These are phyloP conservation scores for Torymus auratus DNA, from an alignment of 2,888 invertebrate genomes.

Conservation along the genomic window DNA sequence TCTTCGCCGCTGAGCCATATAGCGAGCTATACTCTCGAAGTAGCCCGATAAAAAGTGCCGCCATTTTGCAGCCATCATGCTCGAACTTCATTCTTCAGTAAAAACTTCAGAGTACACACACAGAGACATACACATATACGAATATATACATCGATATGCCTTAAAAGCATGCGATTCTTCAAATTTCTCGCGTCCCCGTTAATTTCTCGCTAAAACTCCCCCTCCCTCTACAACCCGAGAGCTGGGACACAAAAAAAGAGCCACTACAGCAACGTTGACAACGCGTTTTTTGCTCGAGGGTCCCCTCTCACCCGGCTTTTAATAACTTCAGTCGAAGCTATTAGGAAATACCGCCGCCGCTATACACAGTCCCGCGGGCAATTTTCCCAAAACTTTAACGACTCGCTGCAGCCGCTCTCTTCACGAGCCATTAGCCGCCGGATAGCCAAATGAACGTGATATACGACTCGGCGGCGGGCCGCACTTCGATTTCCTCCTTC, in stretches of 20 bases:
- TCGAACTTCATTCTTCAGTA: too few species aligned
- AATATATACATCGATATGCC: too few species aligned
- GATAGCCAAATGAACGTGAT: too few species aligned
- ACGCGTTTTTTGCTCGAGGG: constrained; percentile 16
- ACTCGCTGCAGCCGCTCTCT: background rate
- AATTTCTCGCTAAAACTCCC: constrained; percentile 8
- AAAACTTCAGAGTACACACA: too few species aligned
- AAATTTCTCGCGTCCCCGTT: constrained; percentile 35
- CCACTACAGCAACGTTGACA: constrained; percentile 20
- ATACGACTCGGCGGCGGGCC: background rate
- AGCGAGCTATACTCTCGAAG: too few species aligned
- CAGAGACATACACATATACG: too few species aligned
- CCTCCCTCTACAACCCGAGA: background rate
- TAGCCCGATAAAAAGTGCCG: too few species aligned
- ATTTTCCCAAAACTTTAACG: constrained; percentile 40
- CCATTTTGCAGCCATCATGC: too few species aligned
- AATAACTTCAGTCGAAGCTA: constrained; percentile 48
- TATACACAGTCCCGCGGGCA: too few species aligned
- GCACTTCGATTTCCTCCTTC: constrained; percentile 32
- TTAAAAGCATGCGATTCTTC: constrained; percentile 28
- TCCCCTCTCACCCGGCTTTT: constrained; percentile 16
- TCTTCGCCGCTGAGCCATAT: background rate
- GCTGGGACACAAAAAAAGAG: constrained; percentile 3
- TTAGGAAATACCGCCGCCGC: constrained; percentile 35
- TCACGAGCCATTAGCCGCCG: constrained; percentile 34